Base-by-base conservation (phyloP, 2,888 invertebrate species). In the Cynaeus angustus region DNA sequence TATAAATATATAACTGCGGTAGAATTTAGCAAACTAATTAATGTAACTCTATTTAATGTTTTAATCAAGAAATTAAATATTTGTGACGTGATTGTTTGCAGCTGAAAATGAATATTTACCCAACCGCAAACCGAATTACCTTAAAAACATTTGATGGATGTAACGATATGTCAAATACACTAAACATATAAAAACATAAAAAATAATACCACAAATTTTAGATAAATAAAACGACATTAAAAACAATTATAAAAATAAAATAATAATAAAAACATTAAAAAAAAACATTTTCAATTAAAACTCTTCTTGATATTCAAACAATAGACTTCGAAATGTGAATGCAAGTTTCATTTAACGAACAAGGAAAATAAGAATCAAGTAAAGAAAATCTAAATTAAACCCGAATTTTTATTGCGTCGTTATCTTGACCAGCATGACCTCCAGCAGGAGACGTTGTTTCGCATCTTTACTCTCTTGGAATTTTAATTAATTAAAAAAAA, bases 401-500 rank as follows among this genome's bases (percentile, higher is more conserved):
- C 7, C 6, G n/a, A 33, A 33, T 33, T 33, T 33, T n/a, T n/a
- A 33, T 33, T n/a, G 33, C 6, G 33, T 33, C 33, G 21, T 21
- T 21, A 33, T 33, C 33, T 33, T 33, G 33, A 33, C 33, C 33
- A n/a, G 33, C 7, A 33, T 33, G 33, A 33, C 33, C 33, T 33
- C 33, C 6, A 2, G 33, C 56, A 33, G 53, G 53, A 53, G 53
- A n/a, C n/a, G n/a, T 7, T 33, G 33, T n/a, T 9, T 46, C 33
- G 30, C 6, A 43, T 12, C 14, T 26, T 21, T 21, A 10, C 30
- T 46, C 59, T 45, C 8, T 4, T 1, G 46, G 61, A 61, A 50
- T 61, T 48, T 55, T 55, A 65, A 52, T 52, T 65, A 65, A 65
- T 53, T 65, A 65, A 65, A 65, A 65, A n/a, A 62, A 61, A 61